Base-by-base conservation (phyloP, 2,888 invertebrate species). In the Eumacrocentrus americanus region DNA sequence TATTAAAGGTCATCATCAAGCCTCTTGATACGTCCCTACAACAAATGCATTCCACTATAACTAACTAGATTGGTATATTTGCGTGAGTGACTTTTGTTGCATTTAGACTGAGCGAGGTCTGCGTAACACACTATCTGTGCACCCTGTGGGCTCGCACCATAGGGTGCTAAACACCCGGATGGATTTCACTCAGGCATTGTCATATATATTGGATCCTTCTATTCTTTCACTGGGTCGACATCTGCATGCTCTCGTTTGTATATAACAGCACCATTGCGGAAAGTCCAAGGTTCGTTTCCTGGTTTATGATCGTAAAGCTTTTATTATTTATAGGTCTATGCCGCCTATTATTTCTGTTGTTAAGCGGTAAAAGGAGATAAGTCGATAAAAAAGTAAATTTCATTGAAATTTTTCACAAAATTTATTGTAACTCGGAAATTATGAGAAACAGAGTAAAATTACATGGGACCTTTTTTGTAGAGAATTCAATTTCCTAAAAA, bases 91-190 rank as follows among this genome's bases (percentile, higher is more conserved):
- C 14, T 52, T 52, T 12, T 38, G 23, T 23, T 46, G 23, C 14
- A 46, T 46, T 16, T 40, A 20, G 38, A 23, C 42, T 18, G 37
- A 14, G 35, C 34, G 44, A 59, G 63, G 64, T 44, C 63, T 69
- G 67, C 34, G 53, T 48, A 46, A 54, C 65, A 64, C 62, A 62
- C 64, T 16, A 4, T 56, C 35, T 59, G n/a, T n/a, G 67, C 60
- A 38, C 62, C 67, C 64, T 37, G 60, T 55, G 50, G 64, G 34
- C 61, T 46, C 56, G 64, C 57, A 56, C 64, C 70, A 73, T 65
- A 67, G 60, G 14, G 75, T 23, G 75, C 60, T 57, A 44, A 67
- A 68, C 66, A 69, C 58, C 68, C 65, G 60, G 68, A 71, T 68
- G 65, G 64, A 73, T 73, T 69, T 72, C 72, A 67, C 38, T 60